Percentiles rank a stretch among this genome's conserved stretches.
Evolutionary conservation across 2,113 vertebrate genomes (phyloP).

Genomic region (Todiramphus saurophagus): DNA sequence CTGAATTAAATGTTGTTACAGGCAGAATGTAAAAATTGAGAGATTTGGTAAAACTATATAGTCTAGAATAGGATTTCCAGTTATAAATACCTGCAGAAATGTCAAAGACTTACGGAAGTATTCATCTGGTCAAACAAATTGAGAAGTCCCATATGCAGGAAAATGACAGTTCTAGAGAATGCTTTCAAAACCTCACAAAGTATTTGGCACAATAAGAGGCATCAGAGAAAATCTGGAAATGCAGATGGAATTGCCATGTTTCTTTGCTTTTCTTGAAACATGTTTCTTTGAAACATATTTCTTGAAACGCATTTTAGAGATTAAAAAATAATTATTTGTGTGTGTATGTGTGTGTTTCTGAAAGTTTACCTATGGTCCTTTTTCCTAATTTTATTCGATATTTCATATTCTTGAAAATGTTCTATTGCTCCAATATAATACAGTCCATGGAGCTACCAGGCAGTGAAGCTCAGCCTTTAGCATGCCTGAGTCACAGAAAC

Average conservation of each 20-base stretch:
- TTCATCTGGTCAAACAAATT: background rate
- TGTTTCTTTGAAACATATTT: background rate
- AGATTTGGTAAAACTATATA: background rate
- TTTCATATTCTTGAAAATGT: background rate
- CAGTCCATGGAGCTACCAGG: background rate
- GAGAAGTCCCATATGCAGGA: background rate
- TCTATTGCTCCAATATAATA: background rate
- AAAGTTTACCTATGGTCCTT: background rate
- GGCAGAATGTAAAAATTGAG: background rate
- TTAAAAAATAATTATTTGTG: background rate
- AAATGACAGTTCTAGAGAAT: background rate
- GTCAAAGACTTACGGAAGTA: background rate
- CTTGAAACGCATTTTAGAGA: background rate
- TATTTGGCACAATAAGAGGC: background rate
- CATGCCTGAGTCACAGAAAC: background rate
- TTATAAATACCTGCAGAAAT: background rate
- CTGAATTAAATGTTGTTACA: background rate
- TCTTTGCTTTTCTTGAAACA: background rate
- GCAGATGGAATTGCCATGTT: background rate
- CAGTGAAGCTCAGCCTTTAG: background rate
- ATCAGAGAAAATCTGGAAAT: background rate
- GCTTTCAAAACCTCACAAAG: background rate
- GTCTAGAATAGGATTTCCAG: background rate
- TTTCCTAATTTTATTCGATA: background rate
- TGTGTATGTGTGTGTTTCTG: background rate